Percentiles rank a stretch among this genome's conserved stretches.
Evolutionary conservation across 2,888 invertebrate genomes (phyloP).

Genomic region (Octodonta nipae): DNA sequence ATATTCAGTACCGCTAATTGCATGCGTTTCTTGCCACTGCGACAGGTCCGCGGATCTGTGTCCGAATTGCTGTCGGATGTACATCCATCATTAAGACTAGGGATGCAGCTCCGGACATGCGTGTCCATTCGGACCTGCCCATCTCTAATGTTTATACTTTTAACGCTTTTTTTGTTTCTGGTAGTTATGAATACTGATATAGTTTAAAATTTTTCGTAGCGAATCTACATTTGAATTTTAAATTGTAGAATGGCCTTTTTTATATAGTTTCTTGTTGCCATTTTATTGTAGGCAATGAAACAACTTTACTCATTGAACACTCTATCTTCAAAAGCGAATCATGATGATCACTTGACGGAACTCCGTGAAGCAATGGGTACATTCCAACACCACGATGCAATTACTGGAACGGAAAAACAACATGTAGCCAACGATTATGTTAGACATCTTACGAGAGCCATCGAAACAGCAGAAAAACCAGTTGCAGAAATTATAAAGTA

Average conservation of each 20-base stretch:
- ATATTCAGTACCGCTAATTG: too few species aligned
- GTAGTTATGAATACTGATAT: too few species aligned
- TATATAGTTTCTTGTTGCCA: background rate
- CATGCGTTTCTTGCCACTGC: too few species aligned
- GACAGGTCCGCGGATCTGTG: too few species aligned
- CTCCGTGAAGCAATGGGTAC: slow-evolving; percentile 53
- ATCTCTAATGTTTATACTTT: too few species aligned
- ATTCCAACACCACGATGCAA: slow-evolving; percentile 84
- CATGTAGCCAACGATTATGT: slow-evolving; percentile 79
- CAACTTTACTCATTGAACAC: slow-evolving; percentile 52
- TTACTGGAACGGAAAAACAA: slow-evolving; percentile 75
- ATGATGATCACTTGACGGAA: slow-evolving; percentile 35
- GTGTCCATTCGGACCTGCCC: too few species aligned
- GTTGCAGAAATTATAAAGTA: slow-evolving; percentile 18
- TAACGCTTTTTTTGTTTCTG: too few species aligned
- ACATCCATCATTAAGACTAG: too few species aligned
- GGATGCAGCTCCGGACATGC: too few species aligned
- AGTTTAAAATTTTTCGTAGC: too few species aligned
- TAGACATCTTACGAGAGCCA: slow-evolving; percentile 47
- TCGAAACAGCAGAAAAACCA: slow-evolving; percentile 38
- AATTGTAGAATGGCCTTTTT: background rate
- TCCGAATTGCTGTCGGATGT: too few species aligned
- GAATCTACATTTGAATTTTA: too few species aligned
- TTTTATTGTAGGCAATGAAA: slow-evolving; percentile 37
- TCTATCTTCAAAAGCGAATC: slow-evolving; percentile 41